Evolutionary conservation across 2,888 invertebrate species (phyloP), one percentile per base, ranked within the genome.

Genomic region (Hypomecis atomaria): DNA sequence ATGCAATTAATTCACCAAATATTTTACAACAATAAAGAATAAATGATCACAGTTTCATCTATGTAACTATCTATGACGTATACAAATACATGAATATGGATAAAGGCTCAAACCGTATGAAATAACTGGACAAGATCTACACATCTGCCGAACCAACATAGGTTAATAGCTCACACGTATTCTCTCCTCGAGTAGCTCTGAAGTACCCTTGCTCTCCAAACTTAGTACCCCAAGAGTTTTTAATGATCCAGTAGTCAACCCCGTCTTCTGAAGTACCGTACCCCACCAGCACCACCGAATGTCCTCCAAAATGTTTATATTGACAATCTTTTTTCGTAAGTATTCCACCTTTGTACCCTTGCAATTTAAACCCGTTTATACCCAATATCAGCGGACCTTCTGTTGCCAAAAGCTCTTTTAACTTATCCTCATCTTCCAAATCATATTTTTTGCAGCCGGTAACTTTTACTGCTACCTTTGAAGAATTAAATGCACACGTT

Each of bases 161-260:
- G 4, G 1, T 13, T 38, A 50, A 10, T 3, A 23, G 33, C 4
- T 50, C 55, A 42, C 61, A 65, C 0, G 61, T 13, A 10, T 65
- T 62, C 13, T 50, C 10, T 2, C 55, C 59, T 43, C 62, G 50
- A 5, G 9, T 9, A 8, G 62, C 4, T 7, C 63, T 56, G 11
- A 59, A 6, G 56, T 61, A 69, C 6, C 68, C 65, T 1, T 9
- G 9, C 33, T 65, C 62, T 4, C 65, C 67, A 47, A 48, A 62
- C 1, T 4, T 1, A 0, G 36, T 0, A 0, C 65, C 49, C 59
- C 59, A 62, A 7, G 67, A 67, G 34, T 65, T 65, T 23, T 67
- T 65, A 1, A 67, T 10, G 2, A 56, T 13, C 67, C 67, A 67
- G 13, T 59, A 59, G 34, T 59, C 34, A 34, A 7, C 7, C 4